Percentiles rank a stretch among this genome's conserved stretches.
phyloP scores from a whole-genome alignment of 2,797 vertebrate species.

The Pantherophis vulpinus region DNA sequence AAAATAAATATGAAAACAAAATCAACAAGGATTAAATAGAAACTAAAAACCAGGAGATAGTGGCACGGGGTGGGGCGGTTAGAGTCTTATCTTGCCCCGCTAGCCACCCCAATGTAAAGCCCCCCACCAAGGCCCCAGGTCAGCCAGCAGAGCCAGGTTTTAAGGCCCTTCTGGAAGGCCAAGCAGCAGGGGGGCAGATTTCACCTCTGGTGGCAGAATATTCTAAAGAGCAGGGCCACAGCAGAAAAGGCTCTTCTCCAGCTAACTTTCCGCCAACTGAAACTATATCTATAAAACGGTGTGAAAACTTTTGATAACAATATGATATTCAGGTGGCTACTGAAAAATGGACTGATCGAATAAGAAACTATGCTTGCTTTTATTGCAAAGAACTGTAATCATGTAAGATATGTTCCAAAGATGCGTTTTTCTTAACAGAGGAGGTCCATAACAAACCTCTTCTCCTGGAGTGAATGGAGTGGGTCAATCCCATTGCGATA shows the following conservation, averaged over 20 bases:
- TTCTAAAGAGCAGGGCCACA: neutral
- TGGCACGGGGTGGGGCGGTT: rapidly evolving
- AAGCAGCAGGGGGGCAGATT: neutral
- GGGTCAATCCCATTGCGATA: neutral
- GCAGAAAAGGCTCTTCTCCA: neutral
- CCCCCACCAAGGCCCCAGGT: neutral
- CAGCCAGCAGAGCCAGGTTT: neutral
- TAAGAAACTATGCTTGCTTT: neutral
- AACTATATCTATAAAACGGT: neutral
- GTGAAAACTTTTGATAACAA: neutral
- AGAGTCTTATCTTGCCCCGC: neutral
- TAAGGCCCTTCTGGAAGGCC: neutral
- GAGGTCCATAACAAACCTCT: neutral
- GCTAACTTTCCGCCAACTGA: neutral
- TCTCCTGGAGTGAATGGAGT: neutral
- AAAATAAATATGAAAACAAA: neutral
- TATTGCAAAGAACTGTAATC: neutral
- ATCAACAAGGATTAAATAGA: neutral
- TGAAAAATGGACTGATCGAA: neutral
- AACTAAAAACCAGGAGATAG: neutral
- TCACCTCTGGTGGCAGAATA: too few species aligned
- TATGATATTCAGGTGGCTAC: neutral
- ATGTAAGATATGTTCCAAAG: neutral
- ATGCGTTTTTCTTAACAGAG: neutral
- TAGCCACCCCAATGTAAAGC: neutral